Evolutionary conservation across 2,113 vertebrate species (phyloP), one percentile per base, ranked within the genome.

Genomic region (Candoia aspera): DNA sequence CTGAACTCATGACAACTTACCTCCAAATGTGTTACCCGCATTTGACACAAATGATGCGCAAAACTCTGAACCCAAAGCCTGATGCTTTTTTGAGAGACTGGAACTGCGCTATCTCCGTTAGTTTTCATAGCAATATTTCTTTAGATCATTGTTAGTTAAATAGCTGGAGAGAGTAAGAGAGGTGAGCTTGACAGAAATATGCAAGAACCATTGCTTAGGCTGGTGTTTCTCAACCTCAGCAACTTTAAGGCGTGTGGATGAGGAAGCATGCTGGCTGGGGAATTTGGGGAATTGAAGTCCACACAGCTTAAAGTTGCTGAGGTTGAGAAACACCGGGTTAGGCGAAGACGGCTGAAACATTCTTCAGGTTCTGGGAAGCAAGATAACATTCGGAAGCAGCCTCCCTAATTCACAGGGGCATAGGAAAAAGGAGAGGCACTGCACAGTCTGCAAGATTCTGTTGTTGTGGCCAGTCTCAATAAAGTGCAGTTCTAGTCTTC

Each of bases 71-170:
- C 12, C 46, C 23, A 57, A 19, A 21, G 0, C 1, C 93, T 79
- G 3, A 19, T n/a, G 92, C 91, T 87, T 96, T 95, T 94, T 93
- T 93, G 95, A 94, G 55, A 64, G 89, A 92, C 95, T 85, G 1
- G 73, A 94, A 86, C 64, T 93, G 85, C 92, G 11, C 29, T 91
- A 79, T 42, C 9, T 42, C n/a, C 37, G 42, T 0, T 89, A 24
- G 10, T 89, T 29, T 92, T 88, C 59, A 93, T 59, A 79, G 33
- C 86, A 93, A 2, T 9, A 64, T 8, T 55, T 79, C 0, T 60
- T 88, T 33, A 8, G 6, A 17, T 68, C 64, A 68, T 0, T 0
- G 15, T 73, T 73, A 17, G n/a, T 73, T 73, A n/a, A 37, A 15
- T 73, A 73, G n/a, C 68, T 73, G 68, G 8, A 37, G n/a, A 19